Evolutionary conservation across 2,113 vertebrate genomes (phyloP).

Genomic region (Butastur rufipennis): DNA sequence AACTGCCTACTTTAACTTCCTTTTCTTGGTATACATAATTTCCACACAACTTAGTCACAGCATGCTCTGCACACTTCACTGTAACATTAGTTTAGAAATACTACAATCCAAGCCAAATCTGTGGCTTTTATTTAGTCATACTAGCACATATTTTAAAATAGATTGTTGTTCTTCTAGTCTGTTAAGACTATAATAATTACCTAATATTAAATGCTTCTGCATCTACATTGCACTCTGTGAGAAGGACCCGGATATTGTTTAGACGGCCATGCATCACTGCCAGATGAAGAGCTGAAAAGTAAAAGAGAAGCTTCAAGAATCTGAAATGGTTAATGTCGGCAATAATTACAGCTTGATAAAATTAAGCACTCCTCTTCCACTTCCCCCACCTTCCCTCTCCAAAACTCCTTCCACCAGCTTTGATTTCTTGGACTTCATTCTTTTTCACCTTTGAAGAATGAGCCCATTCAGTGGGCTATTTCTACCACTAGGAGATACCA

Average conservation of each 20-base stretch:
- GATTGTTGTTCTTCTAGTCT: neutral
- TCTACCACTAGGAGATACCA: neutral
- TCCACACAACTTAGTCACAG: neutral
- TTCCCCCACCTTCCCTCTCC: neutral
- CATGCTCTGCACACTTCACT: neutral
- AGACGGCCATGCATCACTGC: constrained; percentile 97
- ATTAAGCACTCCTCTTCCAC: neutral
- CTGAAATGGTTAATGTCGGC: neutral
- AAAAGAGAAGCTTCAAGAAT: neutral
- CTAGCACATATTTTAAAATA: neutral
- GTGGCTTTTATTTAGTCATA: neutral
- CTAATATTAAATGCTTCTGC: constrained; percentile 96
- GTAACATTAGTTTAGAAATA: neutral
- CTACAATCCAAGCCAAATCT: neutral
- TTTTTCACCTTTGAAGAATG: neutral
- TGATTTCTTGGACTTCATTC: neutral
- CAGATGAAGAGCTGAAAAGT: constrained; percentile 87
- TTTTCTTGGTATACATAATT: neutral
- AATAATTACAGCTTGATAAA: neutral
- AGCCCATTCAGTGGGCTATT: neutral
- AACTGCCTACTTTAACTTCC: neutral
- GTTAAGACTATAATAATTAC: constrained; percentile 58
- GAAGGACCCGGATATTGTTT: constrained; percentile 91
- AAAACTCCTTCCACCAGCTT: neutral
- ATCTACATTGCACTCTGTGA: constrained; percentile 94